Evolutionary conservation across 2,113 vertebrate species (phyloP), one percentile per base, ranked within the genome.

Genomic region (Notarius quadriscutis): DNA sequence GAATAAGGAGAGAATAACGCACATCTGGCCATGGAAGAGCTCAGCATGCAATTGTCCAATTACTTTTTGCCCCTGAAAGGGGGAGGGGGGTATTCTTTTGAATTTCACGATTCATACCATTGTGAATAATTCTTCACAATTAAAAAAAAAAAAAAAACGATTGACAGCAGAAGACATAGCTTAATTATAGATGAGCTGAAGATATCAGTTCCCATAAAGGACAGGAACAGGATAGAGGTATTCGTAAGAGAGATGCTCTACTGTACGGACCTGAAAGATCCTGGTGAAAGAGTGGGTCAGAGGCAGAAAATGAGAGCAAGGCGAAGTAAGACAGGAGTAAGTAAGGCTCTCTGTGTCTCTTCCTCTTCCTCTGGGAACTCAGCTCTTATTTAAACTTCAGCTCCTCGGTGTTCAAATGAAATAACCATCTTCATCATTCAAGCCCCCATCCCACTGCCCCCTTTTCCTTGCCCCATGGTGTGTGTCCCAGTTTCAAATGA

Each of bases 331-430:
- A 65, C 51, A 55, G 67, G 67, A 85, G 83, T 8, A 71, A 77
- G 87, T 87, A 22, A 75, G n/a, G 58, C 51, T 77, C 71, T 27
- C 10, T 27, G 7, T 8, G 15, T 69, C 84, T 75, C 72, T 48
- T 83, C 58, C 82, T 86, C 58, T 51, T 84, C 87, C 81, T 12
- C 30, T 75, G 85, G 74, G 55, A 87, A 50, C 41, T 63, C 25
- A 83, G 84, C 85, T 88, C 86, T 75, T 90, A 71, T 82, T 92
- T 82, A 91, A 90, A 90, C 87, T 86, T 55, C 87, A 86, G 86
- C 69, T 88, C n/a, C 74, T 58, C 65, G 4, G 58, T 88, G 81
- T 88, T 79, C 17, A 79, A 79, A 75, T 90, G 65, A 81, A 88
- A 84, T 86, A 90, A 88, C 77, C 51, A 81, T 88, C 65, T 57